Evolutionary conservation across 2,113 vertebrate genomes (phyloP).

Genomic region (Stegastes partitus): DNA sequence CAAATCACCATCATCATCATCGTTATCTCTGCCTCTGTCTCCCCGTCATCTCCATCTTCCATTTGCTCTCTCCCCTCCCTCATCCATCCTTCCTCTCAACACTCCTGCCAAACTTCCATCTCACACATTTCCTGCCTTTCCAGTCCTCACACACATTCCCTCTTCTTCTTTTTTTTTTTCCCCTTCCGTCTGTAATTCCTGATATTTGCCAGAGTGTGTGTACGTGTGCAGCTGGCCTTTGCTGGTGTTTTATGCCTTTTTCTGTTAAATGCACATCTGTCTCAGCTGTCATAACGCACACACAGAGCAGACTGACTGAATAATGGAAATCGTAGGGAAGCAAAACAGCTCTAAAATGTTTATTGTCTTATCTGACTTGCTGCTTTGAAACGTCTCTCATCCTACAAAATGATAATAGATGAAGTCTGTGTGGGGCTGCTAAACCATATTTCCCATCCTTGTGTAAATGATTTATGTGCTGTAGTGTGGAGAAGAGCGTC

Average conservation of each 20-base stretch:
- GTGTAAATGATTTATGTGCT: slow-evolving; percentile 24
- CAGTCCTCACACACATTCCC: neutral
- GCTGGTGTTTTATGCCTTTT: neutral
- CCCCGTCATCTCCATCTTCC: slow-evolving; percentile 40
- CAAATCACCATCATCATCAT: slow-evolving; percentile 39
- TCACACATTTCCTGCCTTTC: slow-evolving; percentile 35
- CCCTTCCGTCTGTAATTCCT: no score
- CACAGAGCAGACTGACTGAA: slow-evolving; percentile 6
- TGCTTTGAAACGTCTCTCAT: slow-evolving; percentile 14
- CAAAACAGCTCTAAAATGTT: neutral
- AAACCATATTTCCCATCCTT: neutral
- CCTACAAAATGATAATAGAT: neutral
- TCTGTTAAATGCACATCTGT: slow-evolving; percentile 38
- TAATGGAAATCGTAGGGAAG: slow-evolving; percentile 16
- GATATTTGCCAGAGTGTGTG: slow-evolving; percentile 11
- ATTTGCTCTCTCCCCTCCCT: neutral
- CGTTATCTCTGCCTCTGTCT: slow-evolving; percentile 31
- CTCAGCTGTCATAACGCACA: slow-evolving; percentile 31
- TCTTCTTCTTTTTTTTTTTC: neutral
- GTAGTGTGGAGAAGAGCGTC: neutral
- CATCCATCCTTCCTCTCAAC: slow-evolving; percentile 21
- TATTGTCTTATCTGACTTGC: slow-evolving; percentile 1
- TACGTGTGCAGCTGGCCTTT: slow-evolving; percentile 35
- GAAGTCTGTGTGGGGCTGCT: neutral
- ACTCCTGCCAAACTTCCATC: slow-evolving; percentile 48